These are phyloP conservation scores for Aphrophora alni DNA, from an alignment of 2,888 invertebrate genomes.

Conservation along the genomic window DNA sequence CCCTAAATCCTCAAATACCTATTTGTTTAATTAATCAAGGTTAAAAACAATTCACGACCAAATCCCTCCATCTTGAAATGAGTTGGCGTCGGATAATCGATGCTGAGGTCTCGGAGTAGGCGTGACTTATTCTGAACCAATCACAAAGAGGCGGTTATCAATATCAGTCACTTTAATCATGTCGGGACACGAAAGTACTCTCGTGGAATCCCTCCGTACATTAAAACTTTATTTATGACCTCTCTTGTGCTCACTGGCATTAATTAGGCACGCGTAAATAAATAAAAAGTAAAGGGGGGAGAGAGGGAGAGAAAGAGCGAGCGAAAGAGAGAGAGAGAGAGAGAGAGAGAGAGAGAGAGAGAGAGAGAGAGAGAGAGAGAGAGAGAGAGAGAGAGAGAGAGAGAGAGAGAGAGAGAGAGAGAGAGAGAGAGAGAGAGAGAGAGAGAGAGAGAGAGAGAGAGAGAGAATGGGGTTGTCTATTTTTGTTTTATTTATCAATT, in stretches of 20 bases:
- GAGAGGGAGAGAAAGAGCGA: too few species aligned
- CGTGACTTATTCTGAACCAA: not conserved
- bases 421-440: constrained; percentile 11
- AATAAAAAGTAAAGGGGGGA: not conserved
- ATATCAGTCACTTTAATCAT: not conserved
- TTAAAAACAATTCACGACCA: not conserved
- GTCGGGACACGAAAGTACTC: not conserved
- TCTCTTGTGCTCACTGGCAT: not conserved
- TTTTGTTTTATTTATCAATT: too few species aligned
- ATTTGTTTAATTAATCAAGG: not conserved
- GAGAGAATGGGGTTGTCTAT: not conserved
- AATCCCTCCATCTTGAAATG: constrained; percentile 6
- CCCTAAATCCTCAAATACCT: not conserved
- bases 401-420: constrained; percentile 23
- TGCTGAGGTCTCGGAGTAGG: not conserved
- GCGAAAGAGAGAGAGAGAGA: too few species aligned
- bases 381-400: constrained; percentile 23
- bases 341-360: constrained; percentile 18
- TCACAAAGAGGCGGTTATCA: not conserved
- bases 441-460: constrained; percentile 11
- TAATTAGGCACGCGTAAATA: not conserved
- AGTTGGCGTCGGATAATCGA: constrained; percentile 9
- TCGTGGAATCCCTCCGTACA: not conserved
- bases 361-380: constrained; percentile 23
- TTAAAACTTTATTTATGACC: not conserved